phyloP scores from a whole-genome alignment of 35 echinoderm and acorn worm species.

The Amphiura filiformis region DNA sequence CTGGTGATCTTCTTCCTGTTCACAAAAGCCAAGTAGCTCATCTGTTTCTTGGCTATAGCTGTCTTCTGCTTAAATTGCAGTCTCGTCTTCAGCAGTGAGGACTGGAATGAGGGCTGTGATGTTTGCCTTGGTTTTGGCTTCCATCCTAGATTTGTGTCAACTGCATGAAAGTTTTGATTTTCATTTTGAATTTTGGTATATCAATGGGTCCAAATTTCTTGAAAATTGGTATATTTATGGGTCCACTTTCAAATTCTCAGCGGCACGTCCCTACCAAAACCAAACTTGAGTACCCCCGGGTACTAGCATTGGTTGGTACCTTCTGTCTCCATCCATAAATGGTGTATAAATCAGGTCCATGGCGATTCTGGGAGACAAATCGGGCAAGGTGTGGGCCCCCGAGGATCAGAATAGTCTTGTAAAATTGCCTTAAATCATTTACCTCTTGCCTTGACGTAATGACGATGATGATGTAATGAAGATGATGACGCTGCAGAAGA shows the following conservation, averaged over 20 bases:
- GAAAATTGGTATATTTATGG: too few species aligned
- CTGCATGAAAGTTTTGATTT: background rate
- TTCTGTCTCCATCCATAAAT: background rate
- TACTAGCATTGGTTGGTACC: background rate
- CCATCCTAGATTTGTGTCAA: background rate
- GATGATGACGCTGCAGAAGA: too few species aligned
- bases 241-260: too few species aligned
- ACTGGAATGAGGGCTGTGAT: background rate
- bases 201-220: too few species aligned
- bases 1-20: too few species aligned
- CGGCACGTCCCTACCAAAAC: too few species aligned
- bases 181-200: too few species aligned
- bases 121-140: background rate
- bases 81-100: background rate
- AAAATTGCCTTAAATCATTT: background rate
- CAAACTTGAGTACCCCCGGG: too few species aligned
- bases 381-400: background rate
- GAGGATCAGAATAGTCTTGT: background rate
- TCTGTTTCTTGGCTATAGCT: slow-evolving; percentile 11
- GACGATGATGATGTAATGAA: too few species aligned
- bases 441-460: background rate
- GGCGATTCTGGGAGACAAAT: slow-evolving; percentile 2
- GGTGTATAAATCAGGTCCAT: background rate
- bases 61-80: background rate
- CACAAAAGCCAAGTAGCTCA: slow-evolving; percentile 9